Evolutionary conservation across 2,797 vertebrate species (phyloP), one percentile per base, ranked within the genome.

Genomic region (Pachyuromys duprasi): DNA sequence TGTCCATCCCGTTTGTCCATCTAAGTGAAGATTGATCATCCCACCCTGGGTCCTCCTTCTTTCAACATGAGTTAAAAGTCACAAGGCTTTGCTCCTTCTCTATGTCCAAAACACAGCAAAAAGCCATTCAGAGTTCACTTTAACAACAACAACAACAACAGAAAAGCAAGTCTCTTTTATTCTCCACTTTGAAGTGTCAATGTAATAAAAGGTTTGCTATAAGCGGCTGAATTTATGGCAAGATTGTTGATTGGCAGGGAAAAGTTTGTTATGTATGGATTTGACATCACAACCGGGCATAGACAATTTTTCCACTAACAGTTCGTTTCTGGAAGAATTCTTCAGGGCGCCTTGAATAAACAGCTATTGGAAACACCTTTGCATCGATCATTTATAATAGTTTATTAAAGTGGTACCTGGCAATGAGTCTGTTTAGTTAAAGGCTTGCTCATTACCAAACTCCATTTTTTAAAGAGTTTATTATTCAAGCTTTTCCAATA

Each of bases 391-490:
- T 98, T 98, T 98, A 97, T 98, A 98, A 97, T 98, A 96, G 98
- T 98, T 98, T 98, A 98, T 98, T 98, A 98, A 98, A 98, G 98
- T 98, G 98, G 97, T 98, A 98, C 98, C 98, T 99, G 98, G 98
- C 97, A 97, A 96, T 86, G 89, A 95, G 96, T 95, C 97, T 96
- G 57, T 97, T 96, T 95, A 98, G 98, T 98, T 98, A 98, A 98
- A 98, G 97, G n/a, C 97, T 97, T 98, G 96, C 97, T 98, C 97
- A 98, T 98, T 98, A 97, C 92, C 96, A 95, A 97, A 92, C 57
- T 76, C 89, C 90, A 86, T 96, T 63, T 53, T 98, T 98, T 94
- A 93, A 93, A 95, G 95, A 94, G 91, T 97, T 96, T 98, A 8
- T 90, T 97, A 96, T 94, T 97, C 93, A 95, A 89, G 98, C 81